Evolutionary conservation across 1,140 invertebrate genomes (phyloP), one percentile per base, ranked within the genome.

Genomic region (Drosophila kanapiae): DNA sequence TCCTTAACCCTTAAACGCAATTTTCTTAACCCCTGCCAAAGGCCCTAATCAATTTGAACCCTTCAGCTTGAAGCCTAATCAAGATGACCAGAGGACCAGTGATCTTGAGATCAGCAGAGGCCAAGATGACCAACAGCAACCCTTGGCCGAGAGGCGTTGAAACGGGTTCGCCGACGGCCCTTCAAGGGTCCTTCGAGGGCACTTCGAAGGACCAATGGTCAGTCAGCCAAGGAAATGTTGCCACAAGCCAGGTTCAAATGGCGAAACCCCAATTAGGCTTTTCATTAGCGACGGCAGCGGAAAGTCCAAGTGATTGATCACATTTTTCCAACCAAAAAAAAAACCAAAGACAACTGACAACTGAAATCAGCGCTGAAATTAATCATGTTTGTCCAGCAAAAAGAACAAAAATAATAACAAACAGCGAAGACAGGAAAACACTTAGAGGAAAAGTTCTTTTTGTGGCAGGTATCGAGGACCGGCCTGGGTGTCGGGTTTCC

Each of bases 241-340:
- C 23, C 23, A 38, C 42, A 49, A 51, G 54, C 63, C 76, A 37
- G 47, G 78, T 77, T 38, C 77, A 86, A 88, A 80, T 87, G 84
- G 29, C 84, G 71, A 54, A 67, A 90, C 84, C 85, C 85, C 84
- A 88, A 88, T 88, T 88, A 87, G 84, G 68, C 60, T 80, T 82
- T 86, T 59, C 69, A 60, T 69, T 75, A 63, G 38, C 16, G 7
- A 8, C 35, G 68, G 53, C 14, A 6, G 8, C 47, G 68, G 64
- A 80, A 80, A 88, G 78, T 69, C 43, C 45, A 49, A 80, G 78
- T 88, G 84, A 88, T 88, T 88, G 85, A 88, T 87, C 61, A 61
- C 40, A 43, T 68, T 88, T 75, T 49, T 40, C 42, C 16, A 38
- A 1, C 29, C 7, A 9, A 31, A 40, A 42, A 23, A 47, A 13